phyloP scores from a whole-genome alignment of 1,140 invertebrate genomes.

The Rhysida immarginata region DNA sequence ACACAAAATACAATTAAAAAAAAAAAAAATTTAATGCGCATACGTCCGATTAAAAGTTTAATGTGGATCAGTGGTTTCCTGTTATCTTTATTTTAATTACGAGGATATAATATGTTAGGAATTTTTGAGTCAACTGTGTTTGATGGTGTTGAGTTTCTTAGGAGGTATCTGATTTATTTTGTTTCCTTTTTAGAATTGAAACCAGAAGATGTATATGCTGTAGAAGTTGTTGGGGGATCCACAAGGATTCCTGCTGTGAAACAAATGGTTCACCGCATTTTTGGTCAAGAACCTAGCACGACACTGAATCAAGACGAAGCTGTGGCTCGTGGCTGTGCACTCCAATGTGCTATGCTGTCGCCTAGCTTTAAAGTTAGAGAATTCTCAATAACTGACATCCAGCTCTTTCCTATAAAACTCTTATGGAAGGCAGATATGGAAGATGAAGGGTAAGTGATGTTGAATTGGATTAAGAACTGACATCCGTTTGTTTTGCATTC shows the following conservation, averaged over 20 bases:
- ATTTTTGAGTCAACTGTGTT: too few relatives aligned
- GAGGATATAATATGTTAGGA: too few relatives aligned
- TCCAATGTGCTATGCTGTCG: conserved; percentile 92
- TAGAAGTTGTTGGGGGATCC: conserved; percentile 94
- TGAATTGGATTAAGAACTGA: too few relatives aligned
- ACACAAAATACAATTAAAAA: too few relatives aligned
- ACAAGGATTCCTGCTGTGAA: conserved; percentile 88
- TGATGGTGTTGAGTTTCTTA: too few relatives aligned
- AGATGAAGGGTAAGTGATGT: conserved; percentile 38
- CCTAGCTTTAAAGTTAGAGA: conserved; percentile 91
- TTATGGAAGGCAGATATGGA: conserved; percentile 60
- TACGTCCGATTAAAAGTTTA: too few relatives aligned
- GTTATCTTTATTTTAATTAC: too few relatives aligned
- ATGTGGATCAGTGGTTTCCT: too few relatives aligned
- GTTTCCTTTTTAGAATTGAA: conserved; percentile 41
- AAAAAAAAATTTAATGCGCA: too few relatives aligned
- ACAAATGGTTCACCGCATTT: conserved; percentile 61
- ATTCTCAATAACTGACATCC: conserved; percentile 81
- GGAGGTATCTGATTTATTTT: too few relatives aligned
- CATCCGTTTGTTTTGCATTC: too few relatives aligned
- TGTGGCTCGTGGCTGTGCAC: conserved; percentile 83
- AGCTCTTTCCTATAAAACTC: conserved; percentile 77
- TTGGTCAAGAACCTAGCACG: conserved; percentile 72
- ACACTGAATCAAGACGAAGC: conserved; percentile 97
- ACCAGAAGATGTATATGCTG: conserved; percentile 73